A percentile compares a stretch with the other conserved stretches of the same genome.
These are phyloP conservation scores for Poeciliopsis occidentalis DNA, from an alignment of 2,113 vertebrate genomes.

Conservation along the genomic window DNA sequence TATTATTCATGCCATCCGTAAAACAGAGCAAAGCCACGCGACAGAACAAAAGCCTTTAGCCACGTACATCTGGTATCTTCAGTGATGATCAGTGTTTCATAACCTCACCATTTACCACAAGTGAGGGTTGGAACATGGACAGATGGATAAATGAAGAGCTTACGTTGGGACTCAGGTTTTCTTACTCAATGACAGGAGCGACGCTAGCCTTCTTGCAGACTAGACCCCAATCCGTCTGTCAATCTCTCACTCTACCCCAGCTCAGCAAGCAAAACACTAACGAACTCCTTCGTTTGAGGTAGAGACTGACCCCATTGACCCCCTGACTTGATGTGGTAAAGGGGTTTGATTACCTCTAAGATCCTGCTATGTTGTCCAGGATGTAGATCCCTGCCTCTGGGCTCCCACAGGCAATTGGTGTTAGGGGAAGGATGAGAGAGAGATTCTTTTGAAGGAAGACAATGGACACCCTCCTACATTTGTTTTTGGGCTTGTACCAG, in stretches of 20 bases:
- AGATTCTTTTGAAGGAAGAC: too few species aligned
- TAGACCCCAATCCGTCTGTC: too few species aligned
- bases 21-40: too few species aligned
- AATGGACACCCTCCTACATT: slow-evolving; percentile 1
- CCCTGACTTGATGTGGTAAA: background rate
- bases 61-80: background rate
- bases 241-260: too few species aligned
- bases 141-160: background rate
- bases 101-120: background rate
- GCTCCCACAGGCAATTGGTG: background rate
- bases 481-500: slow-evolving; percentile 9
- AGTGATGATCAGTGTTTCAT: background rate
- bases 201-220: too few species aligned
- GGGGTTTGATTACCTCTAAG: background rate
- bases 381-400: background rate
- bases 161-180: background rate
- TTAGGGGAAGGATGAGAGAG: background rate
- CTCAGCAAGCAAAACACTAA: too few species aligned
- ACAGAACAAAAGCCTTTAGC: too few species aligned
- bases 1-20: background rate
- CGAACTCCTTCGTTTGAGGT: too few species aligned
- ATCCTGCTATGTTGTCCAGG: background rate
- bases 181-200: background rate
- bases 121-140: too few species aligned
- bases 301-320: too few species aligned